Conservation (phyloP, 2,797 vertebrate genomes). For the Steatocranus sp. region DNA sequence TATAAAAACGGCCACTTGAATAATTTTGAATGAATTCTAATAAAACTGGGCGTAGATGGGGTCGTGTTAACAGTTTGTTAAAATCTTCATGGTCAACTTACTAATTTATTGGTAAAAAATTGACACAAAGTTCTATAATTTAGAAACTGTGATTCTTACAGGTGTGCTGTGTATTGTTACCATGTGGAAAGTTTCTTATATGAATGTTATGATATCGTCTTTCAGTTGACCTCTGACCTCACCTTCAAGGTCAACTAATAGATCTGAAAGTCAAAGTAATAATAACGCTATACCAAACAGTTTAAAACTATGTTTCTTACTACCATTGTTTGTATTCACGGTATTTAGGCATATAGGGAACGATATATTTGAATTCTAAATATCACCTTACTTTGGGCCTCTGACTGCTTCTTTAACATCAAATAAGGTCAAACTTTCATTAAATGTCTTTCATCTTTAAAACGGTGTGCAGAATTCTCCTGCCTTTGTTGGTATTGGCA, state of each 20-base stretch:
- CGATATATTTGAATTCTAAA: neutral
- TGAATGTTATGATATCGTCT: neutral
- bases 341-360: neutral
- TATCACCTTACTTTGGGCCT: neutral
- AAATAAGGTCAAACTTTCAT: neutral
- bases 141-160: neutral
- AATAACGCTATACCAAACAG: neutral
- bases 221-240: neutral
- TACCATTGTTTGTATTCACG: neutral
- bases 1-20: neutral
- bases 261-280: neutral
- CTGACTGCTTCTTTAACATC: neutral
- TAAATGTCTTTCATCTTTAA: neutral
- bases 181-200: neutral
- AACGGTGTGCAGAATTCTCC: fast-evolving
- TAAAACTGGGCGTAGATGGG: neutral
- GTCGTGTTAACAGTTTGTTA: neutral
- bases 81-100: neutral
- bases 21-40: neutral
- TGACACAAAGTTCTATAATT: neutral
- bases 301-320: neutral
- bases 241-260: neutral
- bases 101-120: neutral
- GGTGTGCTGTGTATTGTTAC: neutral
- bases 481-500: neutral